phyloP scores from a whole-genome alignment of 2,113 vertebrate genomes.

The Ictidomys tridecemlineatus region DNA sequence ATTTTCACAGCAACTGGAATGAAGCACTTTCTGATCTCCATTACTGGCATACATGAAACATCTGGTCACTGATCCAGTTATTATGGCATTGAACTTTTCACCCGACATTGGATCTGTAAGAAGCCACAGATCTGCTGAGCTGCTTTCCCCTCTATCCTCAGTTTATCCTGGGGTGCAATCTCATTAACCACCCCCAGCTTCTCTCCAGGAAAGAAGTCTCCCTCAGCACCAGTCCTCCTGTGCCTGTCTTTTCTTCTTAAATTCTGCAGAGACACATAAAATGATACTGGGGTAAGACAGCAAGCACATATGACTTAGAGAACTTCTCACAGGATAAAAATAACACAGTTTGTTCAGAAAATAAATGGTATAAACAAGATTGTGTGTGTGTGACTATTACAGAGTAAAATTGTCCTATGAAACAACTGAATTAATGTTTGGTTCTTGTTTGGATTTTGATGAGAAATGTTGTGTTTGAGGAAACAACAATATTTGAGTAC shows the following conservation, averaged over 20 bases:
- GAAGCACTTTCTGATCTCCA: fast-evolving
- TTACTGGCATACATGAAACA: background rate
- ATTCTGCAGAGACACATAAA: background rate
- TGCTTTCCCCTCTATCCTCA: background rate
- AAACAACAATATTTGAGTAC: background rate
- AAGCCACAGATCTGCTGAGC: background rate
- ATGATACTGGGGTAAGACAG: background rate
- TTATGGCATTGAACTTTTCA: fast-evolving
- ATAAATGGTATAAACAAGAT: too few species aligned
- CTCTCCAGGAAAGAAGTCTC: background rate
- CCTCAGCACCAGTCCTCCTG: background rate
- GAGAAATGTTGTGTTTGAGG: background rate
- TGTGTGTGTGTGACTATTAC: background rate
- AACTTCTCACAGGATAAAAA: background rate
- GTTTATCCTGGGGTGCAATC: background rate
- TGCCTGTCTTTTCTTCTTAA: background rate
- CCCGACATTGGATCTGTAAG: background rate
- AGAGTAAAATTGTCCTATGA: background rate
- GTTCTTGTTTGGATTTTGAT: background rate
- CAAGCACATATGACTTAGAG: background rate
- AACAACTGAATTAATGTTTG: background rate
- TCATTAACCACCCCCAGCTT: background rate
- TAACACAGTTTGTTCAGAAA: background rate
- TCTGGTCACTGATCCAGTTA: background rate
- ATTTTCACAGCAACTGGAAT: background rate